phyloP scores from a whole-genome alignment of 2,888 invertebrate genomes.

The Julus scanicus region DNA sequence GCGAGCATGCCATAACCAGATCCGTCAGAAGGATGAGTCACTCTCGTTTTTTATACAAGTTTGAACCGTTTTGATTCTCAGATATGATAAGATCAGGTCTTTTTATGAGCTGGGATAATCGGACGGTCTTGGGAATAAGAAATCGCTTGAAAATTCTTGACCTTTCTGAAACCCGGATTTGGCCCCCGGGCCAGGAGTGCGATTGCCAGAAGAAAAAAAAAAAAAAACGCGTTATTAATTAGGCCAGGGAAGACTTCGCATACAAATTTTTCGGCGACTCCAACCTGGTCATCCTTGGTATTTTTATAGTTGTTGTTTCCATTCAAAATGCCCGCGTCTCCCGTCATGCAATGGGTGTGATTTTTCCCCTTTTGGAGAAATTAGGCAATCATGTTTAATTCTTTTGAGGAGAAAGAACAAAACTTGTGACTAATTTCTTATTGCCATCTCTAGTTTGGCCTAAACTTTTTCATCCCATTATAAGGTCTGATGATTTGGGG shows the following conservation, averaged over 20 bases:
- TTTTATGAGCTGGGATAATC: not conserved
- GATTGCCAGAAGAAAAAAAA: not conserved
- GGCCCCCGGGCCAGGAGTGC: slow-evolving; percentile 11
- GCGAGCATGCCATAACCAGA: too few species aligned
- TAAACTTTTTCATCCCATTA: too few species aligned
- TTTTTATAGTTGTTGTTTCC: not conserved
- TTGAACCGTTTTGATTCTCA: not conserved
- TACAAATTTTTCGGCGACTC: not conserved
- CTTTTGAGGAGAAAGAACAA: too few species aligned
- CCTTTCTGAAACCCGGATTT: slow-evolving; percentile 17
- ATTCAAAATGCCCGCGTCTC: not conserved
- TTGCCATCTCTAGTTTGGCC: too few species aligned
- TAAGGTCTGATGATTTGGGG: too few species aligned
- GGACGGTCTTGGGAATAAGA: not conserved
- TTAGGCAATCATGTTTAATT: too few species aligned
- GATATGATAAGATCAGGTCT: not conserved
- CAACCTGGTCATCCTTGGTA: slow-evolving; percentile 17
- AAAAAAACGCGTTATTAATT: slow-evolving; percentile 15
- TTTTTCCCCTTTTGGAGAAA: too few species aligned
- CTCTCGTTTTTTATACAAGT: not conserved
- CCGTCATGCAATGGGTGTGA: not conserved
- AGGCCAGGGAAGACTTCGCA: slow-evolving; percentile 19
- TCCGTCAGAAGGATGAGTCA: not conserved
- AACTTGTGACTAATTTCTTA: too few species aligned
- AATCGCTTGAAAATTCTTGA: not conserved